Base-by-base conservation (phyloP, 1,140 invertebrate species). In the Tetramorium parvispinum region DNA sequence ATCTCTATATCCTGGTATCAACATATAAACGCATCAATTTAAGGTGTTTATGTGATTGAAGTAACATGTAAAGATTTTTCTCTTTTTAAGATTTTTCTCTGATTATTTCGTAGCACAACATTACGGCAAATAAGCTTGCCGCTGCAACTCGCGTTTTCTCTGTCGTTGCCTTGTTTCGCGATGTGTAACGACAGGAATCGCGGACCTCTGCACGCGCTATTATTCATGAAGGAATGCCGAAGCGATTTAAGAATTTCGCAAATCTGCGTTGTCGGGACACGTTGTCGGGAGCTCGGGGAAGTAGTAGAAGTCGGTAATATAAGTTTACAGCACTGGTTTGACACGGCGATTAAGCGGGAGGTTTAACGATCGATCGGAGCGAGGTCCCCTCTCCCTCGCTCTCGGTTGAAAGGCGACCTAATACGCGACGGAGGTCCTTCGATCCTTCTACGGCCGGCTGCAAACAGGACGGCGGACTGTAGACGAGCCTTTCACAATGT, bases 301-400 rank as follows among this genome's bases (percentile, higher is more conserved):
- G 89, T 88, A 88, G 89, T 88, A 87, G 90, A 88, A 91, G 89
- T 91, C 76, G 89, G 89, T 61, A 85, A 82, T 91, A 91, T 91
- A 91, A 91, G 87, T 92, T 92, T 92, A 92, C 91, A 92, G 86
- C 89, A 92, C 91, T 92, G 91, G 91, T 92, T 92, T 92, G 92
- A 92, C 92, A 92, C 85, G 91, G 85, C 93, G 92, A 93, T 93
- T 93, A 93, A 93, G 89, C 91, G 91, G 75, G 75, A 91, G 85
- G 89, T 93, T 93, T 93, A 93, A 93, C 91, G 91, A 92, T 88
- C 87, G 90, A 91, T 91, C 85, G 87, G 59, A n/a, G 59, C 76
- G 86, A 71, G 75, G 68, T 66, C 68, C 71, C 40, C 43, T 46
- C 46, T 0, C 46, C 11, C 46, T 13, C 43, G 10, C 10, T 5